These are phyloP conservation scores for Tolypeutes matacus DNA, from an alignment of 2,797 vertebrate species.

Conservation along the genomic window DNA sequence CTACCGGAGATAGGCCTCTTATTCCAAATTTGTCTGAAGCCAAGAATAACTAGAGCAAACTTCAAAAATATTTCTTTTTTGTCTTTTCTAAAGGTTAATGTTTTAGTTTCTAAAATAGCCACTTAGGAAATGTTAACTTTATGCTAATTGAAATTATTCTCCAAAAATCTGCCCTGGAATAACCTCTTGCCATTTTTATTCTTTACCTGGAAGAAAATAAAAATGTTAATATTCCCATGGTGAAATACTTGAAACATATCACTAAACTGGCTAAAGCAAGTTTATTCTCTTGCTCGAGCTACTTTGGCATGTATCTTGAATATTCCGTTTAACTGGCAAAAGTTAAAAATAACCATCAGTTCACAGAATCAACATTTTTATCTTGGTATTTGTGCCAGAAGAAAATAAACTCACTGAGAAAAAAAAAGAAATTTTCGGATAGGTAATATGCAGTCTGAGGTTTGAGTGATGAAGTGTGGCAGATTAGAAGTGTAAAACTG, in stretches of 20 bases:
- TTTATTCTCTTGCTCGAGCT: not conserved
- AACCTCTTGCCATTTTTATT: constrained; percentile 68
- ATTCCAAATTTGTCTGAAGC: constrained; percentile 53
- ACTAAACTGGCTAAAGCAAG: not conserved
- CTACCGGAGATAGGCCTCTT: constrained; percentile 20
- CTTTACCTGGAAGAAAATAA: constrained; percentile 42
- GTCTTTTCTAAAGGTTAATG: constrained; percentile 76
- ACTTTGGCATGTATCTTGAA: constrained; percentile 1
- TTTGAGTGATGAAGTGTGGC: not conserved
- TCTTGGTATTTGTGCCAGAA: not conserved
- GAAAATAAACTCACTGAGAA: constrained; percentile 39
- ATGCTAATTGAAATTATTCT: constrained; percentile 74
- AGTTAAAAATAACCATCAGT: constrained; percentile 46
- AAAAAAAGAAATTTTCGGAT: not conserved
- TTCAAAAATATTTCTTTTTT: constrained; percentile 41
- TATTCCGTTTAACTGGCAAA: constrained; percentile 41
- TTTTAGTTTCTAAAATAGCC: constrained; percentile 70
- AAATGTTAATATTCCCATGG: not conserved
- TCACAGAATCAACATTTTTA: constrained; percentile 31
- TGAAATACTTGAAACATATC: constrained; percentile 23
- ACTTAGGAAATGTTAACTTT: constrained; percentile 65
- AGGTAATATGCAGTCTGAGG: not conserved
- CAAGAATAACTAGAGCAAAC: constrained; percentile 32
- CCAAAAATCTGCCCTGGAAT: constrained; percentile 72
- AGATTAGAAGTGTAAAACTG: not conserved